Percentiles rank a stretch among this genome's conserved stretches.
phyloP scores from a whole-genome alignment of 2,797 vertebrate genomes.

The Lates japonicus region DNA sequence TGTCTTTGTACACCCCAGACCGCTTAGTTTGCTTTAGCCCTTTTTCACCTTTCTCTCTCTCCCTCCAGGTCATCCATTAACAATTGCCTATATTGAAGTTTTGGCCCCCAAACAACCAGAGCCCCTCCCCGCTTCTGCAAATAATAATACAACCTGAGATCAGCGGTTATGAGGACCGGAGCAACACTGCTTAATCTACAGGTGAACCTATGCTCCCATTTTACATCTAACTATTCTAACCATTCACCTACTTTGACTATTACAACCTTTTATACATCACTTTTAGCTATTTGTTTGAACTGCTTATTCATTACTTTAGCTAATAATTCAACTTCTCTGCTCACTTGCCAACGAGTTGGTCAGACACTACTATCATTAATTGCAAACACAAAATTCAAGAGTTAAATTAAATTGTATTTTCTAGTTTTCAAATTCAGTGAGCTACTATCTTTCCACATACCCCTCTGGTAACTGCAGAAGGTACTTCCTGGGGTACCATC shows the following conservation, averaged over 20 bases:
- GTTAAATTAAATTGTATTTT: not conserved
- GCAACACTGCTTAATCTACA: slow-evolving; percentile 94
- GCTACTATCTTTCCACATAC: not conserved
- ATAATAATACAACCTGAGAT: slow-evolving; percentile 94
- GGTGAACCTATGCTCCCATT: slow-evolving; percentile 78
- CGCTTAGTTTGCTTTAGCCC: not conserved
- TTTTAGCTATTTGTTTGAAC: not conserved
- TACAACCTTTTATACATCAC: not conserved
- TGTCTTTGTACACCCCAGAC: not conserved
- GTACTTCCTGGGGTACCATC: not conserved
- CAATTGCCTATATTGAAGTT: slow-evolving; percentile 97
- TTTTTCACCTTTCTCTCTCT: slow-evolving; percentile 13
- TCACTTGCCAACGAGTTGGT: not conserved
- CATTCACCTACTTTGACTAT: no score
- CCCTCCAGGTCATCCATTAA: slow-evolving; percentile 93
- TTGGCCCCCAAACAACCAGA: slow-evolving; percentile 99
- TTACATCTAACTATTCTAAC: not conserved
- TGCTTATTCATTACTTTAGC: not conserved
- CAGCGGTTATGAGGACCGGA: slow-evolving; percentile 95
- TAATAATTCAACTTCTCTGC: not conserved
- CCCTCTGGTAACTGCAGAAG: not conserved
- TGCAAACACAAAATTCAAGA: not conserved
- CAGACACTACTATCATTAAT: not conserved
- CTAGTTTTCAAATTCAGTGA: not conserved
- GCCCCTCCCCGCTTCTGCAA: slow-evolving; percentile 94